Conservation (phyloP, 2,113 vertebrate genomes). For the Carlito syrichta region DNA sequence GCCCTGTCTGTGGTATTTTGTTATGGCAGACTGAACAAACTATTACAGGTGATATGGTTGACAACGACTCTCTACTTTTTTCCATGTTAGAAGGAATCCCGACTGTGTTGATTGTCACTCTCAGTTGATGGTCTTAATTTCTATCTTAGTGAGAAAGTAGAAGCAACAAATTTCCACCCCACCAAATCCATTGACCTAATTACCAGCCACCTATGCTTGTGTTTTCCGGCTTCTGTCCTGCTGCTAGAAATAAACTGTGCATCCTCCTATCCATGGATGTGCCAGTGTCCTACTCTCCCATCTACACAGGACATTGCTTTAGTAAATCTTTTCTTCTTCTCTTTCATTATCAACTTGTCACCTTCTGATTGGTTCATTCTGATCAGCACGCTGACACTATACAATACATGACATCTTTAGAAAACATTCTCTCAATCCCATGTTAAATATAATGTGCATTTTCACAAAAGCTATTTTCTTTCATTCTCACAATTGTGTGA, state of each 20-base stretch:
- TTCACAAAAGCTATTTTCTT: not conserved
- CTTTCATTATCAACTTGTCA: not conserved
- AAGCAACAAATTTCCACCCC: not conserved
- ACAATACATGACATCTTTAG: not conserved
- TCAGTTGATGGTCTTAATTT: not conserved
- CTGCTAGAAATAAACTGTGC: not conserved
- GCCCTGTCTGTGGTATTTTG: not conserved
- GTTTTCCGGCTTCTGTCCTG: not conserved
- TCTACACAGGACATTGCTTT: not conserved
- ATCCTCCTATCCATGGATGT: rapidly evolving
- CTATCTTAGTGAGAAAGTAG: not conserved
- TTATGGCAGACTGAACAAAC: not conserved
- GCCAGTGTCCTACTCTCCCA: not conserved
- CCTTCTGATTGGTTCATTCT: not conserved
- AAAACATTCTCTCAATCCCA: not conserved
- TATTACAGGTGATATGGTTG: not conserved
- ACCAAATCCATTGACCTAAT: not conserved
- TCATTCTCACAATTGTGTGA: not conserved
- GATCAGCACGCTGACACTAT: not conserved
- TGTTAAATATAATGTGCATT: not conserved
- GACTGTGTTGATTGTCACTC: not conserved
- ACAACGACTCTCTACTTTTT: not conserved
- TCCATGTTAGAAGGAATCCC: not conserved
- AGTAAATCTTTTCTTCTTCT: not conserved
- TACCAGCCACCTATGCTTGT: no score